Evolutionary conservation across 2,888 invertebrate species (phyloP).

Genomic region (Idaea aversata): DNA sequence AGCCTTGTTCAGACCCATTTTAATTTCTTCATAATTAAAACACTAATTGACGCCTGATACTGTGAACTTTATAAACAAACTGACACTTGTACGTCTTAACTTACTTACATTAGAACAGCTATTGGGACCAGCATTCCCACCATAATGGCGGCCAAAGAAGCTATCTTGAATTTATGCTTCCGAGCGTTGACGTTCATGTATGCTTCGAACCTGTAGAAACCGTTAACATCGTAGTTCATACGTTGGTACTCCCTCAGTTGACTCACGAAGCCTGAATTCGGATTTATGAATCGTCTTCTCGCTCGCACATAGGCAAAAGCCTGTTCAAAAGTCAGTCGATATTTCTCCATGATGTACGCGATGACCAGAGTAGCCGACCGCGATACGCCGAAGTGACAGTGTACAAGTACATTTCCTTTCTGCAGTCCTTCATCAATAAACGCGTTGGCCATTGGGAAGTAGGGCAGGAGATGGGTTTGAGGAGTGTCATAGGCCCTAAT

Average conservation of each 20-base stretch:
- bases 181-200: conserved; percentile 63
- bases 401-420: conserved; percentile 88
- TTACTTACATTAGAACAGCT: conserved; percentile 46
- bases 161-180: conserved; percentile 66
- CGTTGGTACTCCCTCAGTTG: conserved; percentile 87
- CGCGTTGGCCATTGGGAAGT: conserved; percentile 73
- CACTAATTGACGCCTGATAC: neutral
- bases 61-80: neutral
- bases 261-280: conserved; percentile 96
- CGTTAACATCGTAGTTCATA: conserved; percentile 59
- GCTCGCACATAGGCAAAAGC: conserved; percentile 93
- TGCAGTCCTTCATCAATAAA: conserved; percentile 81
- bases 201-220: conserved; percentile 59
- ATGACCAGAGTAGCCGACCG: conserved; percentile 97
- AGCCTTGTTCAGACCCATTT: neutral
- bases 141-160: conserved; percentile 57
- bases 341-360: conserved; percentile 95
- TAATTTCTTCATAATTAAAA: neutral
- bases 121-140: conserved; percentile 63
- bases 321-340: conserved; percentile 89
- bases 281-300: conserved; percentile 93
- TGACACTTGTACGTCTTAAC: conserved; percentile 5
- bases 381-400: conserved; percentile 97
- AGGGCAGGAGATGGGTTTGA: conserved; percentile 66
- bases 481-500: conserved; percentile 74